These are phyloP conservation scores for Oreochromis tanganicae DNA, from an alignment of 2,113 vertebrate species.

Conservation along the genomic window DNA sequence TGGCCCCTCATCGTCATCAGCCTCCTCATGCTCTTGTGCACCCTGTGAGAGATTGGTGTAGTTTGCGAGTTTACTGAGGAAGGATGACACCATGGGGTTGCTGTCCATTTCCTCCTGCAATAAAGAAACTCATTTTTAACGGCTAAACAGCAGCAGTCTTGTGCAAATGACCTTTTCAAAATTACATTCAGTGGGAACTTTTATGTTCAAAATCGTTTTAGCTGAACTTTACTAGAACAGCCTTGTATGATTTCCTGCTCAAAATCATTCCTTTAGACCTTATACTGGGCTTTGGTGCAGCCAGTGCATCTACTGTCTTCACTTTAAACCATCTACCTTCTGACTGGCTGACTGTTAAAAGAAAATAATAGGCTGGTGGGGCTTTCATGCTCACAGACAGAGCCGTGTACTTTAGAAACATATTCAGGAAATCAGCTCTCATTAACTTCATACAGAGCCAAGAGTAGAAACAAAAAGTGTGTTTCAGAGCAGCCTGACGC, in stretches of 20 bases:
- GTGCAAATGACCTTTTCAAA: neutral
- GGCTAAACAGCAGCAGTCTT: neutral
- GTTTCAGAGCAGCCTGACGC: neutral
- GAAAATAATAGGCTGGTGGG: neutral
- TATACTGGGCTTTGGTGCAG: neutral
- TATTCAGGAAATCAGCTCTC: neutral
- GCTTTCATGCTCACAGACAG: neutral
- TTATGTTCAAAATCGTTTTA: neutral
- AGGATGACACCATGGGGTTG: constrained; percentile 96
- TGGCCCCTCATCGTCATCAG: constrained; percentile 80
- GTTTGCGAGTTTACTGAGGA: constrained; percentile 93
- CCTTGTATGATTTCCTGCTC: neutral
- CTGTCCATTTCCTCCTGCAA: constrained; percentile 97
- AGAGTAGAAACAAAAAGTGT: neutral
- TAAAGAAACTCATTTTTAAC: neutral
- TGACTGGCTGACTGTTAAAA: neutral
- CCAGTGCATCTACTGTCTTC: neutral
- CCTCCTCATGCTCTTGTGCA: constrained; percentile 91
- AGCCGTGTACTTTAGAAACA: neutral
- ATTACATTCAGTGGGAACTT: neutral
- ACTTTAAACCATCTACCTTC: neutral
- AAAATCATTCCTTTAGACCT: neutral
- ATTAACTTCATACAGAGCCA: neutral
- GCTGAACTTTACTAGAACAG: neutral
- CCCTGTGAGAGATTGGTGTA: constrained; percentile 97